Percentiles rank a stretch among this genome's conserved stretches.
Conservation (phyloP, 1,140 invertebrate genomes). For the Patella vulgata region DNA sequence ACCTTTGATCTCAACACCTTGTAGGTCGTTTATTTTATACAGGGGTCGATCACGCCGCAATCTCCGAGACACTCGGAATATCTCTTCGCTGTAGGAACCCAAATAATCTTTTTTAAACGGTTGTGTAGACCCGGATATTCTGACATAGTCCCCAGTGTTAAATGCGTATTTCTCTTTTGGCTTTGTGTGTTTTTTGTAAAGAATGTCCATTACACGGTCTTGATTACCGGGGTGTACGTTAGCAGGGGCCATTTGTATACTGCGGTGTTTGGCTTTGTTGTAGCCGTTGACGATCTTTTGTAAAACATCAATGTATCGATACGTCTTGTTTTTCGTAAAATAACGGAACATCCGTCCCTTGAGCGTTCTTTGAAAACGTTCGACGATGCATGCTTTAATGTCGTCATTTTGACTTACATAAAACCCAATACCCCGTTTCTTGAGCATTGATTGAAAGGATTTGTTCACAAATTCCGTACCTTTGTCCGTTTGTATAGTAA, state of each 20-base stretch:
- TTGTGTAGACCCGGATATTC: too few relatives aligned
- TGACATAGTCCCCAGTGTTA: too few relatives aligned
- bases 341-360: constrained; percentile 66
- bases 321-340: constrained; percentile 63
- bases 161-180: too few relatives aligned
- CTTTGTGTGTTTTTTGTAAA: not conserved
- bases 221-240: constrained; percentile 32
- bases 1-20: too few relatives aligned
- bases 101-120: too few relatives aligned
- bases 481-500: constrained; percentile 19
- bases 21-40: too few relatives aligned
- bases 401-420: constrained; percentile 44
- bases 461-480: constrained; percentile 24
- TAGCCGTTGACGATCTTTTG: constrained; percentile 61
- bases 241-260: constrained; percentile 61
- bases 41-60: too few relatives aligned
- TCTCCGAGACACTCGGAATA: too few relatives aligned
- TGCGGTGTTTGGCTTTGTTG: constrained; percentile 65
- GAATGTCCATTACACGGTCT: constrained; percentile 8
- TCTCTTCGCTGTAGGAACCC: too few relatives aligned
- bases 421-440: constrained; percentile 9
- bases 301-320: constrained; percentile 64
- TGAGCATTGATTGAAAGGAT: constrained; percentile 18
- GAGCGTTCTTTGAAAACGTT: constrained; percentile 68
- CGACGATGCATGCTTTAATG: constrained; percentile 67